phyloP scores from a whole-genome alignment of 2,888 invertebrate species.

The Apoda limacodes region DNA sequence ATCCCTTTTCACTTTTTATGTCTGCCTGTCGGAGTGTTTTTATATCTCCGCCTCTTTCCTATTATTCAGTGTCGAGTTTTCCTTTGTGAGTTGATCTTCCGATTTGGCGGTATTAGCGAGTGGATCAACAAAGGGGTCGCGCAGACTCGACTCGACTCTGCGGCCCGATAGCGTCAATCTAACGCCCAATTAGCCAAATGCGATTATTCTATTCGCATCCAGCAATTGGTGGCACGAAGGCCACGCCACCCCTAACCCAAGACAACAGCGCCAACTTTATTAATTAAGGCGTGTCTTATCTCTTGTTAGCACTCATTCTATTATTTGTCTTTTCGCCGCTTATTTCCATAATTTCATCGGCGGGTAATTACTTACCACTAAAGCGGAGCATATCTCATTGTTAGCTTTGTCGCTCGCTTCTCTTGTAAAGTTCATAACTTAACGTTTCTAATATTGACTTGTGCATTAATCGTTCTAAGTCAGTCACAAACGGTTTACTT shows the following conservation, averaged over 20 bases:
- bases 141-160: constrained; percentile 25
- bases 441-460: too few relatives aligned
- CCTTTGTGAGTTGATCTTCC: constrained; percentile 38
- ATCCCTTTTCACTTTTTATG: constrained; percentile 35
- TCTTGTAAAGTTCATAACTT: constrained; percentile 40
- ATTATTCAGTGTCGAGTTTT: constrained; percentile 25
- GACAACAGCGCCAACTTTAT: constrained; percentile 66
- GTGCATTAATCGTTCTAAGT: too few relatives aligned
- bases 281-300: constrained; percentile 71
- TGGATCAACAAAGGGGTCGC: constrained; percentile 30
- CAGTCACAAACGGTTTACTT: too few relatives aligned
- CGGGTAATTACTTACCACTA: constrained; percentile 63
- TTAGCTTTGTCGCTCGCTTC: constrained; percentile 57
- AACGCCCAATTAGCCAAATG: constrained; percentile 67
- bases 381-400: constrained; percentile 52
- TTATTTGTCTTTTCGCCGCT: constrained; percentile 70
- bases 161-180: constrained; percentile 65
- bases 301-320: constrained; percentile 71
- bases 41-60: constrained; percentile 19
- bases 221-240: constrained; percentile 50
- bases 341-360: constrained; percentile 69
- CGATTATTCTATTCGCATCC: constrained; percentile 66
- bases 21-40: constrained; percentile 26
- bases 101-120: constrained; percentile 44
- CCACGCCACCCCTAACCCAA: constrained; percentile 43